Evolutionary conservation across 2,888 invertebrate species (phyloP).

Genomic region (Yponomeuta malinellus): DNA sequence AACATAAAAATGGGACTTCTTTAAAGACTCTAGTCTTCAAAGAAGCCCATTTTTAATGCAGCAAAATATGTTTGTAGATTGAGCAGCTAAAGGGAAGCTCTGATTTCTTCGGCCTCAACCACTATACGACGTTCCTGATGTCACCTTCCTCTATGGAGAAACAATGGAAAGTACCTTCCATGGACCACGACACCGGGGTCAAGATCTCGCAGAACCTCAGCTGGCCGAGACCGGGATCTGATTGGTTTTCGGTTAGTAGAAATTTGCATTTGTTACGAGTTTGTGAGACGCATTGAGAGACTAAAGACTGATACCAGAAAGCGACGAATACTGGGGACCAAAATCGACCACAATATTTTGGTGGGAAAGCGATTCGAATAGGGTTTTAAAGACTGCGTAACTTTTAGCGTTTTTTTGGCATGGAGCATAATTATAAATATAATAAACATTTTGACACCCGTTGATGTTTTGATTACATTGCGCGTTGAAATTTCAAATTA

Average conservation of each 20-base stretch:
- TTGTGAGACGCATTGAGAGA: neutral
- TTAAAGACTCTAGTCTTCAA: too few species aligned
- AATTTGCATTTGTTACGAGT: neutral
- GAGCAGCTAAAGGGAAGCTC: conserved; percentile 52
- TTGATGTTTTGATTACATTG: too few species aligned
- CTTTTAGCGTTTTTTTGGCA: too few species aligned
- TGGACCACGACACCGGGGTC: conserved; percentile 57
- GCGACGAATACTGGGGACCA: too few species aligned
- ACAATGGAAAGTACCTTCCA: conserved; percentile 44
- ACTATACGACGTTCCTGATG: conserved; percentile 68
- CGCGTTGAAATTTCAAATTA: too few species aligned
- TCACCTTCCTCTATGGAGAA: conserved; percentile 48
- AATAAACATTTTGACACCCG: too few species aligned
- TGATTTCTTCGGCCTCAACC: conserved; percentile 78
- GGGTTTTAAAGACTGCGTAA: too few species aligned
- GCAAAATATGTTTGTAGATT: conserved; percentile 35
- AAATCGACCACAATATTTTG: too few species aligned
- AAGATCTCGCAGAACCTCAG: conserved; percentile 44
- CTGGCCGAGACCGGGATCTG: conserved; percentile 62
- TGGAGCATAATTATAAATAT: too few species aligned
- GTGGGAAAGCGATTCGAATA: too few species aligned
- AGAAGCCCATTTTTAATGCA: neutral
- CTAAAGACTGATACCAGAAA: too few species aligned
- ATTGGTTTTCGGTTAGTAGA: conserved; percentile 56
- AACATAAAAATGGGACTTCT: too few species aligned